Evolutionary conservation across 2,888 invertebrate genomes (phyloP).

Genomic region (Euphydryas editha): DNA sequence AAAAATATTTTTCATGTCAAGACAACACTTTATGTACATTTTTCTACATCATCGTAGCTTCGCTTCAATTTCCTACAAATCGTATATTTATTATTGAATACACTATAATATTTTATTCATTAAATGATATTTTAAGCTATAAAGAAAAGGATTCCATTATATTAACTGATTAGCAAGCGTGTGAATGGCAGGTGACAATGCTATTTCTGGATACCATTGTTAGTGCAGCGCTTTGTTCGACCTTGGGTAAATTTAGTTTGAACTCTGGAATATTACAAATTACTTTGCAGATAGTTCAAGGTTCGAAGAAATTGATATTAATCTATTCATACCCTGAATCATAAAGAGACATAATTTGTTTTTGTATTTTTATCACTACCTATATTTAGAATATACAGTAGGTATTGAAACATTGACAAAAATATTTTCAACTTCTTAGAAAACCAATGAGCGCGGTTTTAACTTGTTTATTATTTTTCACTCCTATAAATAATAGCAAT

Average conservation of each 20-base stretch:
- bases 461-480: no score
- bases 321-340: not conserved
- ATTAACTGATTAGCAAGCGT: not conserved
- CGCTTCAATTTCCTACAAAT: no score
- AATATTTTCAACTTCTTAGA: no score
- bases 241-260: not conserved
- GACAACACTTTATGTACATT: no score
- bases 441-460: no score
- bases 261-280: not conserved
- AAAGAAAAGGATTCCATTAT: not conserved
- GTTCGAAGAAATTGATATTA: not conserved
- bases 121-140: not conserved
- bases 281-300: not conserved
- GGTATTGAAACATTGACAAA: no score
- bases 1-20: no score
- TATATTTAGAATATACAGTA: no score
- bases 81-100: not conserved
- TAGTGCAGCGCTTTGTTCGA: not conserved
- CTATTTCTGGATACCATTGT: not conserved
- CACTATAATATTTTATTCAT: not conserved
- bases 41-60: no score
- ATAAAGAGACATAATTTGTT: not conserved
- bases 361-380: no score
- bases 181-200: slow-evolving; percentile 3
- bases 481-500: no score